Percentiles rank a stretch among this genome's conserved stretches.
Conservation (phyloP, 1,140 invertebrate genomes). For the Maniola jurtina region DNA sequence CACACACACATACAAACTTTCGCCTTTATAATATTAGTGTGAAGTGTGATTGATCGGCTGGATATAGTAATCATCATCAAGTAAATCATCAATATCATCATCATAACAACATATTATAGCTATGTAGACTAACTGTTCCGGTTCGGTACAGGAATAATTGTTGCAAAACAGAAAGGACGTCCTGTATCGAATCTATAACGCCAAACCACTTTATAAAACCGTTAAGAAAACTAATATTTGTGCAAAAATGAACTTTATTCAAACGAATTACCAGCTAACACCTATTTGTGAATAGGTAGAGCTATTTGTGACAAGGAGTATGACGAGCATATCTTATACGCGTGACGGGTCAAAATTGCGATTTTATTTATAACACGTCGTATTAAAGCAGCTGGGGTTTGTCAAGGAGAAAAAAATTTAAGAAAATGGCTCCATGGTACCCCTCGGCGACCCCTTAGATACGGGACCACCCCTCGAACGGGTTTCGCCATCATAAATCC, state of each 20-base stretch:
- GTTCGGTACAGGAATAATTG: slow-evolving; percentile 68
- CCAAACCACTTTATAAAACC: slow-evolving; percentile 34
- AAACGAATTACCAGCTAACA: slow-evolving; percentile 11
- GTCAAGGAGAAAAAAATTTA: slow-evolving; percentile 71
- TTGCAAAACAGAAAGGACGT: slow-evolving; percentile 72
- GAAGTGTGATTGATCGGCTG: slow-evolving; percentile 3
- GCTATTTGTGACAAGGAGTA: slow-evolving; percentile 23
- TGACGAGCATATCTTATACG: slow-evolving; percentile 60
- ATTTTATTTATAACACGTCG: slow-evolving; percentile 78
- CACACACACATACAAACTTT: too few relatives aligned
- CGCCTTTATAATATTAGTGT: neutral
- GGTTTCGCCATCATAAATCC: slow-evolving; percentile 74
- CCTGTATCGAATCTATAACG: slow-evolving; percentile 64
- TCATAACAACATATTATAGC: slow-evolving; percentile 30
- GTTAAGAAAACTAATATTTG: slow-evolving; percentile 17
- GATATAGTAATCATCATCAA: slow-evolving; percentile 19
- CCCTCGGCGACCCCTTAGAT: slow-evolving; percentile 49
- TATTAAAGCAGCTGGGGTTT: slow-evolving; percentile 75
- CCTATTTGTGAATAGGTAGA: slow-evolving; percentile 1
- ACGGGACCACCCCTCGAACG: slow-evolving; percentile 70
- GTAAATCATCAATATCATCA: too few relatives aligned
- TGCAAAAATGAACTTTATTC: slow-evolving; percentile 28
- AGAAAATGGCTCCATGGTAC: slow-evolving; percentile 58
- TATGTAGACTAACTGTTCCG: slow-evolving; percentile 61
- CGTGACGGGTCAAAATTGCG: slow-evolving; percentile 76